Base-by-base conservation (phyloP, 2,797 vertebrate genomes). In the Macropodus opercularis region DNA sequence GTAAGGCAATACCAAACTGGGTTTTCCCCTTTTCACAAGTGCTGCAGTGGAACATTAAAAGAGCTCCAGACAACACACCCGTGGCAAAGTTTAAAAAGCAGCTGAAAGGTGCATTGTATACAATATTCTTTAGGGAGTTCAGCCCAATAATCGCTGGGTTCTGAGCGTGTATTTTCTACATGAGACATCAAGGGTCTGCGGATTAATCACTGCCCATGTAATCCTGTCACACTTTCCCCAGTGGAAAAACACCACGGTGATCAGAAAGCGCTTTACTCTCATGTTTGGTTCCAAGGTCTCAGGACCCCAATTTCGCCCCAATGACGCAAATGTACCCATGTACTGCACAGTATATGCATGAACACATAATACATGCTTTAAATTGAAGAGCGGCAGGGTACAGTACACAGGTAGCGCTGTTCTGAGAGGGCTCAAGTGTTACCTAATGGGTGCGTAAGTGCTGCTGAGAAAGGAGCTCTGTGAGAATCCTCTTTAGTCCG, bases 51-150 rank as follows among this genome's bases (percentile, higher is more conserved):
- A 87, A 88, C 77, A 83, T 85, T 66, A 69, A 63, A 77, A 48
- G 75, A 75, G 66, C 17, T 13, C 41, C 56, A 72, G 72, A 80
- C 85, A 86, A 81, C 81, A 87, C 83, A 86, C 79, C 82, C 80
- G 54, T 43, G 35, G 77, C 68, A 51, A 72, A 3, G 32, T 60
- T 64, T 42, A 63, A 72, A 80, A 39, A 63, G 69, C 35, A 62
- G 43, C 84, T 86, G 79, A 88, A 88, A 90, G 87, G 69, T 86
- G 72, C 79, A 87, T 90, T 91, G 87, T 90, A 75, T 76, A 57
- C 38, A 39, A 55, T 86, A 80, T 89, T 85, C 85, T 80, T 75
- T 32, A 41, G 84, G 78, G 85, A 82, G 36, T 70, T 69, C 22
- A 27, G 63, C 64, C 63, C 82, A 87, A 87, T 88, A 88, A 87